A percentile compares a stretch with the other conserved stretches of the same genome.
Conservation (phyloP, 2,113 vertebrate genomes). For the Gymnogyps californianus region DNA sequence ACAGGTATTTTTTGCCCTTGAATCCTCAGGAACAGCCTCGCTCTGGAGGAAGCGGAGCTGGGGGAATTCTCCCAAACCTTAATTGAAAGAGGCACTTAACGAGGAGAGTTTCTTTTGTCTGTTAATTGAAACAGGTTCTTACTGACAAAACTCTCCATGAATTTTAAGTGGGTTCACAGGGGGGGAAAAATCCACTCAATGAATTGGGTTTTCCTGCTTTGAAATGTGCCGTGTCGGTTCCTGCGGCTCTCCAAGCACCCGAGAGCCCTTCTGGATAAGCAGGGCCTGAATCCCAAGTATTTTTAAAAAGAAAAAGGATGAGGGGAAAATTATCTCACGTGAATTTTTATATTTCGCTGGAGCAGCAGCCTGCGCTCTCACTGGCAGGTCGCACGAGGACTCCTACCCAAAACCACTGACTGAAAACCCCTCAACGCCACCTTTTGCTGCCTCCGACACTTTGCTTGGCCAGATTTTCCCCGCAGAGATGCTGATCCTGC, state of each 20-base stretch:
- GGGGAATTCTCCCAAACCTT: conserved; percentile 53
- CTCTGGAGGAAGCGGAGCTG: neutral
- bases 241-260: neutral
- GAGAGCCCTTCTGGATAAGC: neutral
- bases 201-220: conserved; percentile 17
- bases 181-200: neutral
- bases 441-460: neutral
- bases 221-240: neutral
- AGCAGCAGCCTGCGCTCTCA: neutral
- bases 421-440: neutral
- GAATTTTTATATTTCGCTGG: neutral
- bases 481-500: neutral
- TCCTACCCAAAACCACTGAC: rapidly evolving
- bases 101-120: conserved; percentile 58
- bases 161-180: conserved; percentile 40
- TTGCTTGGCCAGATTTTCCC: neutral
- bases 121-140: conserved; percentile 65
- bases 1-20: neutral
- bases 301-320: neutral
- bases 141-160: conserved; percentile 60
- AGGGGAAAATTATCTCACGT: neutral
- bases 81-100: conserved; percentile 55
- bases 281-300: neutral
- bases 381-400: rapidly evolving
- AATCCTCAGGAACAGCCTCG: neutral